Percentiles rank a stretch among this genome's conserved stretches.
Evolutionary conservation across 2,113 vertebrate genomes (phyloP).

Genomic region (Lagopus leucura): DNA sequence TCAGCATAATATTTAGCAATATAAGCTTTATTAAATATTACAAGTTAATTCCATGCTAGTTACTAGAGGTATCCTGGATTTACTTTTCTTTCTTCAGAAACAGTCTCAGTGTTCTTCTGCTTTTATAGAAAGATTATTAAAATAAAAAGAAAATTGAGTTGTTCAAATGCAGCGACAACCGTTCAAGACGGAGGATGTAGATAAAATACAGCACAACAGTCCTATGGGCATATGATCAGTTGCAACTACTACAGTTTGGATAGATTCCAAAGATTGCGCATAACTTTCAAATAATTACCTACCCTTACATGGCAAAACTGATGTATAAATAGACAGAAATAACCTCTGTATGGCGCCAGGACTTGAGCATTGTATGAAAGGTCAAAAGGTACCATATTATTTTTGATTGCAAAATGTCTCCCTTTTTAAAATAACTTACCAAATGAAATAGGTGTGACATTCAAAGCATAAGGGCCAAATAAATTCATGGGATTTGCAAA

Average conservation of each 20-base stretch:
- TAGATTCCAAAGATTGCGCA: background rate
- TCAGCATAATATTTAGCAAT: background rate
- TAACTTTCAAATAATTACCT: slow-evolving; percentile 13
- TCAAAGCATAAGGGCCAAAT: background rate
- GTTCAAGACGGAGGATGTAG: background rate
- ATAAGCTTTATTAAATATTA: background rate
- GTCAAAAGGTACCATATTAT: background rate
- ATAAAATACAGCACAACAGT: background rate
- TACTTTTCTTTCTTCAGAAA: slow-evolving; percentile 13
- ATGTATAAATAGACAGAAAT: background rate
- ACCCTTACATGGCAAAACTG: background rate
- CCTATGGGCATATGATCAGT: background rate
- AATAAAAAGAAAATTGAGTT: background rate
- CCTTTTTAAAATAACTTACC: background rate
- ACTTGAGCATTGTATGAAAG: background rate
- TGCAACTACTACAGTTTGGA: background rate
- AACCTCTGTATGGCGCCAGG: background rate
- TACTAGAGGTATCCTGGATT: background rate
- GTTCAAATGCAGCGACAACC: background rate
- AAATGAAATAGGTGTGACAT: background rate
- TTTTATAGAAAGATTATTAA: background rate
- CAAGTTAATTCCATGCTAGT: background rate
- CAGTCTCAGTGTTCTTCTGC: background rate
- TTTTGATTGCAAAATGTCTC: background rate
- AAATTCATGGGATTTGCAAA: background rate